phyloP scores from a whole-genome alignment of 1,140 invertebrate species.

The Drosophila nasuta region DNA sequence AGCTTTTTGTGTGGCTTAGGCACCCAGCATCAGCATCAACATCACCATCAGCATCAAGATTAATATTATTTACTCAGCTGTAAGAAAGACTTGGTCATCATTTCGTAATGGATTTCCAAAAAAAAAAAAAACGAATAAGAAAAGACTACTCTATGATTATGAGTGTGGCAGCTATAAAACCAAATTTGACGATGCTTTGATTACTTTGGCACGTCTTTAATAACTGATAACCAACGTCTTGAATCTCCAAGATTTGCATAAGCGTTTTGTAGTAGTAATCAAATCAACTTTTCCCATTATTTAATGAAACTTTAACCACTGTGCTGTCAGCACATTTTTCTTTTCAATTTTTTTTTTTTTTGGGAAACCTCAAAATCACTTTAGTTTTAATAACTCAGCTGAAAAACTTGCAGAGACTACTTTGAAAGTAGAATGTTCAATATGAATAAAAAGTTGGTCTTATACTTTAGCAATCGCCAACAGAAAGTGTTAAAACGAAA shows the following conservation, averaged over 20 bases:
- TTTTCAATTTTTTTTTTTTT: not conserved
- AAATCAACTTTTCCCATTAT: not conserved
- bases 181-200: constrained; percentile 26
- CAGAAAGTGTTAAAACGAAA: not conserved
- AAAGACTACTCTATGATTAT: constrained; percentile 1
- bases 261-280: constrained; percentile 1
- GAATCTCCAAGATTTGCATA: not conserved
- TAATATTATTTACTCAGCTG: constrained; percentile 55
- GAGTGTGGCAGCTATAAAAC: constrained; percentile 7
- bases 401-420: not conserved
- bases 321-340: not conserved
- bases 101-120: constrained; percentile 41
- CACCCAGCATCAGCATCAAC: too few relatives aligned
- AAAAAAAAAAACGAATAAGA: not conserved
- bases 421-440: not conserved
- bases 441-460: not conserved
- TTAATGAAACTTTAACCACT: constrained; percentile 2
- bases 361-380: not conserved
- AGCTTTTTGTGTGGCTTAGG: constrained; percentile 27
- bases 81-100: constrained; percentile 45
- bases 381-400: constrained; percentile 2
- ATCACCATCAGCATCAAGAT: constrained; percentile 11
- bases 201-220: constrained; percentile 7
- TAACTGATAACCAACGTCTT: constrained; percentile 12
- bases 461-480: not conserved